These are phyloP conservation scores for Protobothrops mucrosquamatus DNA, from an alignment of 2,113 vertebrate species.

Conservation along the genomic window DNA sequence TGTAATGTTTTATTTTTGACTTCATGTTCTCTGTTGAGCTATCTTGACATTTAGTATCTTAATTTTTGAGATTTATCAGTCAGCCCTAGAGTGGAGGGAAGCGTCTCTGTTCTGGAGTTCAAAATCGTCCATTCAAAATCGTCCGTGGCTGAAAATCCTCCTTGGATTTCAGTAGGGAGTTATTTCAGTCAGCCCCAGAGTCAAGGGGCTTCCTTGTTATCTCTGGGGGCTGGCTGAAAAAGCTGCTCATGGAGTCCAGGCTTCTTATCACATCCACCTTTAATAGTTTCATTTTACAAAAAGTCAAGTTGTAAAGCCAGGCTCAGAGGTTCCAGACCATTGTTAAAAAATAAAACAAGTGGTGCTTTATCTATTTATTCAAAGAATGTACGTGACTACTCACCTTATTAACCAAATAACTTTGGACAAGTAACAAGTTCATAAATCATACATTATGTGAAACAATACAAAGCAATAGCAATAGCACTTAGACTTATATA, in stretches of 20 bases:
- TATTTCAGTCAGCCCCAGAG: background rate
- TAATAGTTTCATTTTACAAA: background rate
- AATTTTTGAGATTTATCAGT: background rate
- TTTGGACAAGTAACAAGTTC: background rate
- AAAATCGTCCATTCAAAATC: background rate
- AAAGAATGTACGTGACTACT: background rate
- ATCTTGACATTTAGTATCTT: background rate
- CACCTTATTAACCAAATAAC: background rate
- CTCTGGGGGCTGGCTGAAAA: background rate
- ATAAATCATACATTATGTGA: background rate
- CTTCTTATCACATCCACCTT: background rate
- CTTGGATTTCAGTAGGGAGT: background rate
- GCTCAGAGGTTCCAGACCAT: background rate
- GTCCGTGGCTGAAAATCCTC: background rate
- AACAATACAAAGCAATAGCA: background rate
- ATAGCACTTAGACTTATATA: background rate
- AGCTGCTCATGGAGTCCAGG: background rate
- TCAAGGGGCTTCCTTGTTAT: background rate
- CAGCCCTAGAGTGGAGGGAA: background rate
- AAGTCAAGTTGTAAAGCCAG: background rate
- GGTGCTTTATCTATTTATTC: background rate
- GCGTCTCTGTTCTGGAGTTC: background rate
- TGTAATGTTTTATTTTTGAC: background rate
- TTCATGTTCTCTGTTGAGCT: background rate
- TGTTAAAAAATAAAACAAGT: background rate